Conservation (phyloP, 1,140 invertebrate species). For the Melipona quadrifasciata region DNA sequence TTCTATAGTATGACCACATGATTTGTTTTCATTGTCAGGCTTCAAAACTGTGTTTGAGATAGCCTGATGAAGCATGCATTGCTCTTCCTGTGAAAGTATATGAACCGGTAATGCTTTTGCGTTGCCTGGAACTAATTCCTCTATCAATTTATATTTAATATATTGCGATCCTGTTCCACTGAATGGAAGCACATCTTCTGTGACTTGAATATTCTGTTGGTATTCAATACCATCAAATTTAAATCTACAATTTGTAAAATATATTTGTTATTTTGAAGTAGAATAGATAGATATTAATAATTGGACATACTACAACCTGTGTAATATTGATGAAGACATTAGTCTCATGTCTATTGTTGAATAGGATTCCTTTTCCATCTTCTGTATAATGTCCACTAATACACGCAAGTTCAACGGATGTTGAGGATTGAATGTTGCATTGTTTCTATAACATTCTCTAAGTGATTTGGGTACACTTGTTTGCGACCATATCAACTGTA, state of each 20-base stretch:
- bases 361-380: slow-evolving; percentile 79
- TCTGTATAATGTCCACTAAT: slow-evolving; percentile 82
- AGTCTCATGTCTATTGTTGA: slow-evolving; percentile 79
- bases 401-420: slow-evolving; percentile 81
- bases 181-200: slow-evolving; percentile 83
- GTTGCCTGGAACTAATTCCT: slow-evolving; percentile 84
- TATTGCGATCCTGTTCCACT: slow-evolving; percentile 84
- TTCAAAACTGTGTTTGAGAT: slow-evolving; percentile 82
- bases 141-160: slow-evolving; percentile 83
- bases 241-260: slow-evolving; percentile 79
- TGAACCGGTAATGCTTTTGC: slow-evolving; percentile 78
- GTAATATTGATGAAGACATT: slow-evolving; percentile 81
- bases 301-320: slow-evolving; percentile 76
- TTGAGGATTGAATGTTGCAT: slow-evolving; percentile 67
- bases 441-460: slow-evolving; percentile 81
- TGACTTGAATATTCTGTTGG: slow-evolving; percentile 77
- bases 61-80: slow-evolving; percentile 84
- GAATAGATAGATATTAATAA: not conserved
- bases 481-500: slow-evolving; percentile 42
- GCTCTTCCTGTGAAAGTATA: slow-evolving; percentile 79
- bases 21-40: not conserved
- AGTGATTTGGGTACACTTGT: slow-evolving; percentile 79
- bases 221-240: slow-evolving; percentile 85
- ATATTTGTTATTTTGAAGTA: not conserved
- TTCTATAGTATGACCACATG: slow-evolving; percentile 44